Percentiles rank a stretch among this genome's conserved stretches.
Evolutionary conservation across 2,888 invertebrate species (phyloP).

Genomic region (Kryphioiulus occultus): DNA sequence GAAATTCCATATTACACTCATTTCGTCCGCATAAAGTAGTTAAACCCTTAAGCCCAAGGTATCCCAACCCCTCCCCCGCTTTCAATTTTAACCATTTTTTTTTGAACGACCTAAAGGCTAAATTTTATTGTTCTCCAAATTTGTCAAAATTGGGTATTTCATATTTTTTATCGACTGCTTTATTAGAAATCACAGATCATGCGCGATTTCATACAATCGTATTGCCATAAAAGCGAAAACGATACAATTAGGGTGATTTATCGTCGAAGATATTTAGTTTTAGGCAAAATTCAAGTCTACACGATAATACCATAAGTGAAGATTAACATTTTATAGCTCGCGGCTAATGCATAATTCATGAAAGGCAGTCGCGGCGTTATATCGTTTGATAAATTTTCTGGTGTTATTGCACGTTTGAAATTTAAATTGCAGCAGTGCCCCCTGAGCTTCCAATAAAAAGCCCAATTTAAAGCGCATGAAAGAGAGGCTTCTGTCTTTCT

Average conservation of each 20-base stretch:
- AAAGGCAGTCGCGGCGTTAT: conserved; percentile 8
- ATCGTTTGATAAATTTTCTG: background rate
- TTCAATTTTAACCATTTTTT: background rate
- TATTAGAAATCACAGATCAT: background rate
- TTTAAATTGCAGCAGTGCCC: background rate
- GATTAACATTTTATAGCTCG: background rate
- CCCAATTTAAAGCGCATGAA: background rate
- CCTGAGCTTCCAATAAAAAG: background rate
- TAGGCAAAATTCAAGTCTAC: background rate
- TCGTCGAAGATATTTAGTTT: background rate
- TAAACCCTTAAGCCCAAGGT: too few species aligned
- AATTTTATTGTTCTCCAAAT: background rate
- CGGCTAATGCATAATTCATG: background rate
- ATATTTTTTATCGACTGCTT: background rate
- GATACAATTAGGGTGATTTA: background rate
- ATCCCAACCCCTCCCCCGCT: too few species aligned
- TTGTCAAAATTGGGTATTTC: background rate
- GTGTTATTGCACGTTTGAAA: conserved; percentile 28
- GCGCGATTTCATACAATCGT: background rate
- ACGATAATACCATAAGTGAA: background rate
- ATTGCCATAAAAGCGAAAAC: background rate
- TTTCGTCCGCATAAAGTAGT: too few species aligned
- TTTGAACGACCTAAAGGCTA: background rate
- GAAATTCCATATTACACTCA: too few species aligned
- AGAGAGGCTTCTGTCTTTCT: background rate